Evolutionary conservation across 2,113 vertebrate species (phyloP).

Genomic region (Potamarius usumacintae): DNA sequence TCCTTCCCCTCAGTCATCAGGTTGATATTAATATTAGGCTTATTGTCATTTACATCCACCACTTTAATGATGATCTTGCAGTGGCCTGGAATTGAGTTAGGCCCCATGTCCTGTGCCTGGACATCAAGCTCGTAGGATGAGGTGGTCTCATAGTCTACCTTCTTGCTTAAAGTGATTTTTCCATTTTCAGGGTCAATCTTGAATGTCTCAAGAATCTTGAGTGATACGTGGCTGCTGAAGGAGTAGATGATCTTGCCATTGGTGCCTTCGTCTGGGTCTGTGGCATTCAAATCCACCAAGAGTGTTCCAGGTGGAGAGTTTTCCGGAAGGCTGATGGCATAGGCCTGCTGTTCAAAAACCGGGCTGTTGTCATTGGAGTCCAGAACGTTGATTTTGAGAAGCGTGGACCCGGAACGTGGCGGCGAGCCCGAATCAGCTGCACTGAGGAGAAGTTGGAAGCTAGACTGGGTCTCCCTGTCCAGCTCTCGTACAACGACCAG

Average conservation of each 20-base stretch:
- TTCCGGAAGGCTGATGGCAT: slow-evolving; percentile 83
- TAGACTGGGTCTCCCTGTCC: slow-evolving; percentile 85
- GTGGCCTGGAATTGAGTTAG: slow-evolving; percentile 94
- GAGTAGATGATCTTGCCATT: slow-evolving; percentile 93
- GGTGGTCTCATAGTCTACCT: slow-evolving; percentile 87
- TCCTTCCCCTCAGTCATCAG: slow-evolving; percentile 92
- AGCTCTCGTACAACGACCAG: slow-evolving; percentile 88
- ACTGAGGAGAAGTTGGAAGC: slow-evolving; percentile 87
- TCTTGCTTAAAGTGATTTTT: slow-evolving; percentile 87
- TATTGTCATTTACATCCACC: slow-evolving; percentile 96
- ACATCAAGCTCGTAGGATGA: slow-evolving; percentile 92
- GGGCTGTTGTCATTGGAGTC: slow-evolving; percentile 99
- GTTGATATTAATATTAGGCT: slow-evolving; percentile 93
- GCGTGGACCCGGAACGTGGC: slow-evolving; percentile 86
- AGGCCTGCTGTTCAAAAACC: slow-evolving; percentile 83
- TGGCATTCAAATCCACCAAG: slow-evolving; percentile 92
- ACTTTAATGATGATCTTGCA: slow-evolving; percentile 95
- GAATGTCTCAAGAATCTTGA: slow-evolving; percentile 90
- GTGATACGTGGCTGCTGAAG: slow-evolving; percentile 90
- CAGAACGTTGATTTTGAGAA: slow-evolving; percentile 89
- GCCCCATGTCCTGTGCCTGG: slow-evolving; percentile 94
- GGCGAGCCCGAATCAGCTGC: slow-evolving; percentile 90
- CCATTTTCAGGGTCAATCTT: slow-evolving; percentile 88
- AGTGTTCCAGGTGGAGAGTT: slow-evolving; percentile 85
- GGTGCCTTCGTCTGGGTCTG: slow-evolving; percentile 95